These are phyloP conservation scores for Aphelinus certus DNA, from an alignment of 1,140 invertebrate genomes.

Conservation along the genomic window DNA sequence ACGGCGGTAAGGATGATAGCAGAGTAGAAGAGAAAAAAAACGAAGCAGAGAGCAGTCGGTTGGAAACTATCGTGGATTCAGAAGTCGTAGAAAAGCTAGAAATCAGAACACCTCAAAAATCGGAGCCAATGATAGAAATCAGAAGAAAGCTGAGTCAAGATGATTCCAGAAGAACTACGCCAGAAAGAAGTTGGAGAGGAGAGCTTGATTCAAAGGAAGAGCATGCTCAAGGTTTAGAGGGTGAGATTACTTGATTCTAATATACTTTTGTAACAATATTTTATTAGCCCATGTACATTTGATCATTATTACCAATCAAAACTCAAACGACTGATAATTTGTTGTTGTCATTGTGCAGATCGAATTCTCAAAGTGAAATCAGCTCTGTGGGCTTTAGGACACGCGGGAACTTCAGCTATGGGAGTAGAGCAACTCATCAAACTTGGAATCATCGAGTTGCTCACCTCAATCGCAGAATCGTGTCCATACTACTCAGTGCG, in stretches of 20 bases:
- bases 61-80: slow-evolving; percentile 62
- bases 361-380: slow-evolving; percentile 82
- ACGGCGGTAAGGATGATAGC: slow-evolving; percentile 3
- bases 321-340: too few relatives aligned
- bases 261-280: too few relatives aligned
- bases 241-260: neutral
- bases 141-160: slow-evolving; percentile 58
- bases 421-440: slow-evolving; percentile 79
- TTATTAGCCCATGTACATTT: too few relatives aligned
- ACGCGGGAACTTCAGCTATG: slow-evolving; percentile 78
- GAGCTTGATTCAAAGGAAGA: slow-evolving; percentile 51
- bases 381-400: slow-evolving; percentile 89
- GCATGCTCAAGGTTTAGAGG: slow-evolving; percentile 38
- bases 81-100: slow-evolving; percentile 54
- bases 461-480: slow-evolving; percentile 78
- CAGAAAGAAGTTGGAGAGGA: slow-evolving; percentile 56
- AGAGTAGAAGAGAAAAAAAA: slow-evolving; percentile 15
- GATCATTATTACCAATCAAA: too few relatives aligned
- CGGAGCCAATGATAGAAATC: slow-evolving; percentile 50
- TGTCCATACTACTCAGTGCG: slow-evolving; percentile 86
- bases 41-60: slow-evolving; percentile 38
- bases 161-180: slow-evolving; percentile 58
- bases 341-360: slow-evolving; percentile 11
- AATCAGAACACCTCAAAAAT: slow-evolving; percentile 42
- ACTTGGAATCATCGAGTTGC: slow-evolving; percentile 69